Evolutionary conservation across 2,797 vertebrate genomes (phyloP).

Genomic region (Pagetopsis macropterus): DNA sequence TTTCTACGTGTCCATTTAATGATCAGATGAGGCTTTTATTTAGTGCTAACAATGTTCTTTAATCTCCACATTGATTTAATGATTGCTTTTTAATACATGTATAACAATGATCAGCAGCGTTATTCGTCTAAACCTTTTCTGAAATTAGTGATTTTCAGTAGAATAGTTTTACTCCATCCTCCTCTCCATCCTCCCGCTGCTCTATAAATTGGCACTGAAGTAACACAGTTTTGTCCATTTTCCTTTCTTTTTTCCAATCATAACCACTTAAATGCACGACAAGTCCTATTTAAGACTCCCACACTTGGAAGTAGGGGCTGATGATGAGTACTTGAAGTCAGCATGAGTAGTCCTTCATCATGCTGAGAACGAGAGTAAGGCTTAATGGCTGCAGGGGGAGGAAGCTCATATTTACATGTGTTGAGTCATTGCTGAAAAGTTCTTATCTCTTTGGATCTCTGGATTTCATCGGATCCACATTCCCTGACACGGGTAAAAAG

Average conservation of each 20-base stretch:
- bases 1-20: background rate
- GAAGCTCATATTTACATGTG: conserved; percentile 59
- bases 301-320: conserved; percentile 33
- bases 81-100: background rate
- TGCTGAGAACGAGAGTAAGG: conserved; percentile 38
- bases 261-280: conserved; percentile 34
- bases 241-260: conserved; percentile 7
- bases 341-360: conserved; percentile 44
- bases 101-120: background rate
- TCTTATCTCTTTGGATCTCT: conserved; percentile 52
- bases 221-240: background rate
- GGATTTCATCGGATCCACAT: conserved; percentile 63
- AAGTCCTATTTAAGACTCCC: conserved; percentile 33
- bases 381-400: conserved; percentile 31
- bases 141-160: background rate
- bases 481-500: conserved; percentile 42
- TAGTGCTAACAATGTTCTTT: background rate
- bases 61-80: background rate
- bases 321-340: conserved; percentile 40
- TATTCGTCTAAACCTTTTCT: conserved; percentile 3
- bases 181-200: conserved; percentile 1
- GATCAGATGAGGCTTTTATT: too few relatives aligned
- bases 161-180: background rate
- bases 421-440: conserved; percentile 62
- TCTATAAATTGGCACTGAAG: background rate